phyloP scores from a whole-genome alignment of 2,113 vertebrate genomes.

The Leptobrachium ailaonicum region DNA sequence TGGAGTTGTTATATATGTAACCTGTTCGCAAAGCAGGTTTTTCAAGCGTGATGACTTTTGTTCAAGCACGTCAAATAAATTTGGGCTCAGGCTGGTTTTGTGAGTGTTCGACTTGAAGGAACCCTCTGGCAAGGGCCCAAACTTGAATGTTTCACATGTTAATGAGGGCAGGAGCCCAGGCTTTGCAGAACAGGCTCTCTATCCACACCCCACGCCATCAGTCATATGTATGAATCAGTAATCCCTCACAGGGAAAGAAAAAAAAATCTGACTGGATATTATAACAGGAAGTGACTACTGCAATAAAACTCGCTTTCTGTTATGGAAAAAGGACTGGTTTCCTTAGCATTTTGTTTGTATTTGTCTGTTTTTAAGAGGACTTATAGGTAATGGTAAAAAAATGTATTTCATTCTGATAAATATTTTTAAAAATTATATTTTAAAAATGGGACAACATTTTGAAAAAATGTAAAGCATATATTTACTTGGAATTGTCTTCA shows the following conservation, averaged over 20 bases:
- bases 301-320: neutral
- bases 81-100: neutral
- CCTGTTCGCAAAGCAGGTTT: conserved; percentile 19
- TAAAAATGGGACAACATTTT: no score
- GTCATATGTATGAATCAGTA: neutral
- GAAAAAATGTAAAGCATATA: no score
- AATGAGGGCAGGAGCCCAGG: neutral
- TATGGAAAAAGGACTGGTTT: neutral
- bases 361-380: no score
- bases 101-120: neutral
- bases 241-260: neutral
- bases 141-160: neutral
- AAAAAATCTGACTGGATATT: neutral
- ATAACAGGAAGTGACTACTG: neutral
- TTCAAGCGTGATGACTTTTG: conserved; percentile 17
- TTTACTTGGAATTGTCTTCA: no score
- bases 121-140: neutral
- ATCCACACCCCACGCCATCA: neutral
- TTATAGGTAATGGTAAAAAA: no score
- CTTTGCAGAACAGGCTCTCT: neutral
- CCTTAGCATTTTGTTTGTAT: neutral
- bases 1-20: neutral
- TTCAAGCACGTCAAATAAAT: neutral
- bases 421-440: no score
- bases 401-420: no score